phyloP scores from a whole-genome alignment of 2,888 invertebrate species.

The Chloroclysta siterata region DNA sequence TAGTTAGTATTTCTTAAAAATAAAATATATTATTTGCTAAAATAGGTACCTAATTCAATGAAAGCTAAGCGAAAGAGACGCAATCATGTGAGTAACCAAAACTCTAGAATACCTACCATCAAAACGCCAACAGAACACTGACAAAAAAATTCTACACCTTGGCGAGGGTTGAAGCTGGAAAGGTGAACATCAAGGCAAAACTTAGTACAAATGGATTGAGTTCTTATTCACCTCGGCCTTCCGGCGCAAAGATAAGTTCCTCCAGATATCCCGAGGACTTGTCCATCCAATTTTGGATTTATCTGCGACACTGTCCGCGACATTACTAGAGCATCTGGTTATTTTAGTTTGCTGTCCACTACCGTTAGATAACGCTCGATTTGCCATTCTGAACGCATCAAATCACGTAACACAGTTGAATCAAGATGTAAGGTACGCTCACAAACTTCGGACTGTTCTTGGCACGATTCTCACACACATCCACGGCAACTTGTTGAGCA shows the following conservation, averaged over 20 bases:
- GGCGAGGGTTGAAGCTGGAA: not conserved
- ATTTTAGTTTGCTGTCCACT: conserved; percentile 67
- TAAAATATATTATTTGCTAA: not conserved
- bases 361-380: conserved; percentile 64
- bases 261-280: conserved; percentile 80
- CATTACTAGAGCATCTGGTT: conserved; percentile 75
- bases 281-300: conserved; percentile 79
- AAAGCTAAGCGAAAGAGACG: not conserved
- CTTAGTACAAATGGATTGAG: not conserved
- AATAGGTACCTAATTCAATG: too few relatives aligned
- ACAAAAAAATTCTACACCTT: not conserved
- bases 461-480: conserved; percentile 54
- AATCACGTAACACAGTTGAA: conserved; percentile 43
- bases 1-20: not conserved
- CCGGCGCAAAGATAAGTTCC: conserved; percentile 77
- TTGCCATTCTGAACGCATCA: conserved; percentile 71
- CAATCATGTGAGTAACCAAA: not conserved
- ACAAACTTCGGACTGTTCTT: conserved; percentile 43
- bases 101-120: not conserved
- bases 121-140: not conserved
- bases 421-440: conserved; percentile 39
- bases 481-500: conserved; percentile 53
- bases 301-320: conserved; percentile 71
- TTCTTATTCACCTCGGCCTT: conserved; percentile 73
- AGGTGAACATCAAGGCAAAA: not conserved